Evolutionary conservation across 2,797 vertebrate genomes (phyloP).

Genomic region (Iguana delicatissima): DNA sequence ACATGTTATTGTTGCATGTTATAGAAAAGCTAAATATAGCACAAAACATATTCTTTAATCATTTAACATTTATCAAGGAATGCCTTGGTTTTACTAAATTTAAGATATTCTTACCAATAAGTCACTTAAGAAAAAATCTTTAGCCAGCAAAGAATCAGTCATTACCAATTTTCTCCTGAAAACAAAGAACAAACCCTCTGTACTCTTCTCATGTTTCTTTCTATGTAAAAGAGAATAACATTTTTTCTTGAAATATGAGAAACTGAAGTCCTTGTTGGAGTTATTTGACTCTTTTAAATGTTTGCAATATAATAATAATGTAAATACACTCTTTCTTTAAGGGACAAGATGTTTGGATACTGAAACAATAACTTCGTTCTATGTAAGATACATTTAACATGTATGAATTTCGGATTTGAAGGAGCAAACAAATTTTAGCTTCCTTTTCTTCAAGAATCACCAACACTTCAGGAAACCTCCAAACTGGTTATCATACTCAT

Average conservation of each 20-base stretch:
- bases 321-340: background rate
- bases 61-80: background rate
- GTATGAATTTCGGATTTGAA: background rate
- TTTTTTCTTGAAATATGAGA: background rate
- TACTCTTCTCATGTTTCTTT: background rate
- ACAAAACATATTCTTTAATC: background rate
- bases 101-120: conserved; percentile 5
- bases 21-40: conserved; percentile 7
- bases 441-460: conserved; percentile 1
- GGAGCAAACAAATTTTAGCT: conserved; percentile 15
- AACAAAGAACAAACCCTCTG: background rate
- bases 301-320: conserved; percentile 11
- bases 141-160: conserved; percentile 3
- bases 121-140: conserved; percentile 39
- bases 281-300: background rate
- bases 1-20: background rate
- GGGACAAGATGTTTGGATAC: background rate
- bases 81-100: conserved; percentile 25
- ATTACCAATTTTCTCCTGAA: background rate
- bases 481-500: conserved; percentile 16
- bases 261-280: background rate
- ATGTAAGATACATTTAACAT: background rate
- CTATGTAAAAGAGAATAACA: background rate
- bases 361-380: fast-evolving
- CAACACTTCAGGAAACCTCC: conserved; percentile 42